Evolutionary conservation across 2,113 vertebrate genomes (phyloP).

Genomic region (Nannospalax galili): DNA sequence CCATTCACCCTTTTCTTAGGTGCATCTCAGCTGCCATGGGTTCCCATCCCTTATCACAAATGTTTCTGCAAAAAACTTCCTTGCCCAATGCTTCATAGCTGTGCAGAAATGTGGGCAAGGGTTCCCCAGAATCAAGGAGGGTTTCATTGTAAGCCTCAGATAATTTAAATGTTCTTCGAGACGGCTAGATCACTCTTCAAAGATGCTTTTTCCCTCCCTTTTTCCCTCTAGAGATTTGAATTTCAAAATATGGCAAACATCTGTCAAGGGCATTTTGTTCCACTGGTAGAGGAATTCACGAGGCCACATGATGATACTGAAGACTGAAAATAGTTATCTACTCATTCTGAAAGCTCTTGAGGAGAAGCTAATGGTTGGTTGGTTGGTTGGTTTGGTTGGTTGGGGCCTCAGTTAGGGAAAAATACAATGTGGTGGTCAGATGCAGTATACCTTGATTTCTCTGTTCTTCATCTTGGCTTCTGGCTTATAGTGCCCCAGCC

Average conservation of each 20-base stretch:
- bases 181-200: neutral
- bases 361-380: neutral
- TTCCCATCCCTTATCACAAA: neutral
- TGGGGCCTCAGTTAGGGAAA: conserved; percentile 43
- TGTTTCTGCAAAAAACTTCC: neutral
- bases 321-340: conserved; percentile 61
- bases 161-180: neutral
- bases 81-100: no score
- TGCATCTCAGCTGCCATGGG: neutral
- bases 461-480: neutral
- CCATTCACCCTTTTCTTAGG: neutral
- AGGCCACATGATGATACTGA: conserved; percentile 44
- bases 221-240: conserved; percentile 1
- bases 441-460: neutral
- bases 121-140: neutral
- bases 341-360: conserved; percentile 31
- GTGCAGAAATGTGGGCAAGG: neutral
- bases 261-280: conserved; percentile 67
- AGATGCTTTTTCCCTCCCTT: neutral
- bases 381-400: conserved; percentile 44
- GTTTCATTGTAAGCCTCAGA: neutral
- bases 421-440: neutral
- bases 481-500: neutral
- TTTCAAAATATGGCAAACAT: conserved; percentile 71
- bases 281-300: conserved; percentile 16